Evolutionary conservation across 1,140 invertebrate species (phyloP).

Genomic region (Brachionus paranguensis): DNA sequence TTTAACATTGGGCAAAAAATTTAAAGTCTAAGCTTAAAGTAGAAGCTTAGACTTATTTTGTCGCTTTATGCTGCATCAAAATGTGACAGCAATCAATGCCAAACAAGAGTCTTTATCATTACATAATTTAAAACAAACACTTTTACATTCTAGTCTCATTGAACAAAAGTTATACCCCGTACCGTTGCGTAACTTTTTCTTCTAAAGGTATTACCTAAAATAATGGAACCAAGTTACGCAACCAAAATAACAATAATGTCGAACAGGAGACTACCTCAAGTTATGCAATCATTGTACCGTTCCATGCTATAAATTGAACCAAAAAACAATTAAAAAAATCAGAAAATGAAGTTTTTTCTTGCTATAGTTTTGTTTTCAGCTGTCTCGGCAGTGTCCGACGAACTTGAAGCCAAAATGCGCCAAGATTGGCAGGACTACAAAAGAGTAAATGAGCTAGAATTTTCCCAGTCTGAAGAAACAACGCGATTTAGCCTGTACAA

Average conservation of each 20-base stretch:
- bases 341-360: not conserved
- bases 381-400: not conserved
- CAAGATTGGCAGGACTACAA: not conserved
- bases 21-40: too few species aligned
- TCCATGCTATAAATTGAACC: not conserved
- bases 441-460: not conserved
- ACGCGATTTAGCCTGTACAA: not conserved
- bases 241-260: not conserved
- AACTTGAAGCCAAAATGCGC: not conserved
- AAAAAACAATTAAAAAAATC: not conserved
- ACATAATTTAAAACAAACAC: not conserved
- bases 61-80: not conserved
- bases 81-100: not conserved
- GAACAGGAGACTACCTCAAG: not conserved
- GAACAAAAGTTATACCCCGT: not conserved
- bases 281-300: not conserved
- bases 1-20: too few species aligned
- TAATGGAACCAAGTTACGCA: not conserved
- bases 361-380: not conserved
- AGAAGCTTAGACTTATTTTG: too few species aligned
- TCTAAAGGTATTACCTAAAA: not conserved
- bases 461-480: not conserved
- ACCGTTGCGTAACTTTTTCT: not conserved
- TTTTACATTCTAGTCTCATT: not conserved
- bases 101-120: not conserved